Conservation (phyloP, 2,113 vertebrate genomes). For the Oriolus oriolus region DNA sequence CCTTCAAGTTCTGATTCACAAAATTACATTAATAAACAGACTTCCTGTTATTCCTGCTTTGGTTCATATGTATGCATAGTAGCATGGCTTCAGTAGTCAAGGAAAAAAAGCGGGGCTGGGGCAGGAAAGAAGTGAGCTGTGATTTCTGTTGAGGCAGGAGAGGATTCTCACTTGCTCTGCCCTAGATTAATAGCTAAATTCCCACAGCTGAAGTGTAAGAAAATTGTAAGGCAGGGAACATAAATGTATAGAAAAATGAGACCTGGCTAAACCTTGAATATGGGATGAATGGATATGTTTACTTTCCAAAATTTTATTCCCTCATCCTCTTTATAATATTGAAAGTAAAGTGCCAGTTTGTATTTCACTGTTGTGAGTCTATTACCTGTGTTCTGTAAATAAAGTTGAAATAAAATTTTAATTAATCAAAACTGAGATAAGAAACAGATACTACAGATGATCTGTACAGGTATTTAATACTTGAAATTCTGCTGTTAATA, state of each 20-base stretch:
- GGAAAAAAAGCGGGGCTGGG: accelerated
- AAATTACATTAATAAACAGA: neutral
- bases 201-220: neutral
- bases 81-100: neutral
- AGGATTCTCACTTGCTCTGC: neutral
- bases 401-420: neutral
- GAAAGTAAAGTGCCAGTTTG: neutral
- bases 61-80: neutral
- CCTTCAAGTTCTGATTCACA: neutral
- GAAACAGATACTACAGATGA: neutral
- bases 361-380: neutral
- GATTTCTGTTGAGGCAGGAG: neutral
- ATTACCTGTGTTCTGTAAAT: neutral
- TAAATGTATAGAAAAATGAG: neutral
- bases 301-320: neutral
- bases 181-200: neutral
- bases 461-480: neutral
- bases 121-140: neutral
- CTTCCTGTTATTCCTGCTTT: neutral
- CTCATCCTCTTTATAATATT: neutral
- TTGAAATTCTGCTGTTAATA: neutral
- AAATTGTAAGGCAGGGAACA: neutral
- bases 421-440: neutral
- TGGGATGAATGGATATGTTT: neutral
- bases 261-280: neutral